Evolutionary conservation across 2,797 vertebrate genomes (phyloP), one percentile per base, ranked within the genome.

Genomic region (Brachyrhaphis roseni): DNA sequence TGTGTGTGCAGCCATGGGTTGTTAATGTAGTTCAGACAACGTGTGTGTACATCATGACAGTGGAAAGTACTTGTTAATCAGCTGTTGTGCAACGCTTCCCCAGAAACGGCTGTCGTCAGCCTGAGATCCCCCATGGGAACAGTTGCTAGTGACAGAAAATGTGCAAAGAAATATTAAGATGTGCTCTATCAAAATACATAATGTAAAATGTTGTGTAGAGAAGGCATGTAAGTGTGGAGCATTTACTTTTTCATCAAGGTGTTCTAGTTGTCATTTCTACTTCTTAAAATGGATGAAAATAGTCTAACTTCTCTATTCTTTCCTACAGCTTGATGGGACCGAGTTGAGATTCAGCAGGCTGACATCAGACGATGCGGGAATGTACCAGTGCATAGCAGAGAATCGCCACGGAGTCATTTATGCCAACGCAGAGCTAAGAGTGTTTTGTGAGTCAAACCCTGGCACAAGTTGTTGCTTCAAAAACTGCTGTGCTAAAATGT

Each of bases 301-400:
- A 15, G 36, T 28, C 41, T 49, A 7, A 64, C 3, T 15, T 59
- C 64, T 41, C 90, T 51, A 83, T 94, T 82, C 26, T 81, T 84
- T 88, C 49, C 68, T 59, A 71, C 93, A 98, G 98, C 93, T 96
- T 72, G 92, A 94, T 78, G 96, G 94, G 87, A 96, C 97, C 47
- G 97, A 98, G 80, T 83, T 98, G 82, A 95, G 87, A 79, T 96
- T 99, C 45, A 94, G 92, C 76, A 91, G 93, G 1, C 90, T 99
- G 94, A 96, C 93, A 4, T 95, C 97, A 74, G 95, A 96, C 0
- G 96, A 99, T 85, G 97, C 97, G 0, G 98, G 97, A 84, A 98
- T 99, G 97, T 99, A 99, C 91, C 98, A 99, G 83, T 99, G 98
- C 91, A 95, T 97, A 53, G 98, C 97, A 20, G 97, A 98, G 90